Evolutionary conservation across 1,140 invertebrate genomes (phyloP), one percentile per base, ranked within the genome.

Genomic region (Zaprionus africanus): DNA sequence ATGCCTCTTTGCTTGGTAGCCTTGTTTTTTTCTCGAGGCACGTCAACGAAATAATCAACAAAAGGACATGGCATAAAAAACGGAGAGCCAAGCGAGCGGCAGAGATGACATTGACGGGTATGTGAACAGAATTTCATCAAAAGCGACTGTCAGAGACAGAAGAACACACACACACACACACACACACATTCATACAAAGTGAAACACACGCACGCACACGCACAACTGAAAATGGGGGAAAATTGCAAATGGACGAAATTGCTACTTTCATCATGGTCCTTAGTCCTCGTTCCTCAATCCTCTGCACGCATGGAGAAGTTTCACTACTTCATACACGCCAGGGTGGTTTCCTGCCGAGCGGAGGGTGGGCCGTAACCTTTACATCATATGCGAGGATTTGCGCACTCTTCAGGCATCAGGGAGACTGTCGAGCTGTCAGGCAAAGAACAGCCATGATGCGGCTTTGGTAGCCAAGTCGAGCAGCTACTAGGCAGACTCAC

Each of bases 21-120:
- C 28, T 49, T 31, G 53, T 36, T 5, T 43, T 49, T 71, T 17
- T 46, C 41, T 64, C 43, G 43, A 43, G 59, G 70, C 85, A 90
- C 76, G 85, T 90, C 85, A 88, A 90, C 85, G 79, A 90, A 88
- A 88, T 88, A 90, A 88, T 88, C 85, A 88, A 85, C 81, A 85
- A 84, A 84, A 68, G 72, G 81, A 71, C 78, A 81, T 72, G 79
- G 63, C 74, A 81, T 72, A 84, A 70, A 70, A 81, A 78, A 66
- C 49, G 56, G 51, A 41, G 63, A 72, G 65, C 57, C 75, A 81
- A 87, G 78, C 80, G 78, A 81, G 84, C 78, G 75, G 71, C 81
- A 84, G 81, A 88, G 88, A 88, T 88, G 81, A 88, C 85, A 88
- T 90, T 90, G 85, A 90, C 76, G 81, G 62, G 51, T 84, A 88